Percentiles rank a stretch among this genome's conserved stretches.
Evolutionary conservation across 92 coral and sea anemone species (phyloP).

Genomic region (Parazoanthus swiftii): DNA sequence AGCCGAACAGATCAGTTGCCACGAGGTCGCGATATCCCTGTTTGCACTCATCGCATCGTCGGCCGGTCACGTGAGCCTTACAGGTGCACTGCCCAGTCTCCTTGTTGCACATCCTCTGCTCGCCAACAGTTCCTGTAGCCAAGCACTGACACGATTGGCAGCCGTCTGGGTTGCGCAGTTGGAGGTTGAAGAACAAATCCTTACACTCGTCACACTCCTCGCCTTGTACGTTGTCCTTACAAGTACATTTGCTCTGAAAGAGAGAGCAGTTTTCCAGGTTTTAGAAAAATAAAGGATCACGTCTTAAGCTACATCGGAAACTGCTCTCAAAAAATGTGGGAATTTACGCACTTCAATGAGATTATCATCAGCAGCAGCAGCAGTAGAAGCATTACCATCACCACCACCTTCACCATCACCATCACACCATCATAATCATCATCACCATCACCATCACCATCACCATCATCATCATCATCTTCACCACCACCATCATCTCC

Average conservation of each 20-base stretch:
- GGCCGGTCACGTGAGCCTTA: constrained; percentile 86
- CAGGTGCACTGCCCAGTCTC: constrained; percentile 82
- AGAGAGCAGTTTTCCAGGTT: neutral
- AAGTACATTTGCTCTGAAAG: constrained; percentile 75
- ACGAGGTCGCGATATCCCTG: constrained; percentile 67
- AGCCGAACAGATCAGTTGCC: constrained; percentile 77
- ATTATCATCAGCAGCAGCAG: too few relatives aligned
- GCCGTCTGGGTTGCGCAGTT: constrained; percentile 73
- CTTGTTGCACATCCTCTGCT: constrained; percentile 72
- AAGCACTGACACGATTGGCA: constrained; percentile 81
- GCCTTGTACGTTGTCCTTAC: constrained; percentile 89
- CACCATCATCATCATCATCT: neutral
- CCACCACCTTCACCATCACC: neutral
- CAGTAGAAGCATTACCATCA: neutral
- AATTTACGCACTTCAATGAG: too few relatives aligned
- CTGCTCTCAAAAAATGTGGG: too few relatives aligned
- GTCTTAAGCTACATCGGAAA: too few relatives aligned
- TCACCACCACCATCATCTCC: too few relatives aligned
- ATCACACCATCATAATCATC: neutral
- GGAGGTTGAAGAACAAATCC: constrained; percentile 73
- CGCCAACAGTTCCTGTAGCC: constrained; percentile 84
- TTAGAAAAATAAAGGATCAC: too few relatives aligned
- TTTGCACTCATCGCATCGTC: constrained; percentile 69
- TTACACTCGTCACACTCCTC: constrained; percentile 84
- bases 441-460: neutral